A percentile compares a stretch with the other conserved stretches of the same genome.
phyloP scores from a whole-genome alignment of 2,888 invertebrate species.

The Icerya purchasi region DNA sequence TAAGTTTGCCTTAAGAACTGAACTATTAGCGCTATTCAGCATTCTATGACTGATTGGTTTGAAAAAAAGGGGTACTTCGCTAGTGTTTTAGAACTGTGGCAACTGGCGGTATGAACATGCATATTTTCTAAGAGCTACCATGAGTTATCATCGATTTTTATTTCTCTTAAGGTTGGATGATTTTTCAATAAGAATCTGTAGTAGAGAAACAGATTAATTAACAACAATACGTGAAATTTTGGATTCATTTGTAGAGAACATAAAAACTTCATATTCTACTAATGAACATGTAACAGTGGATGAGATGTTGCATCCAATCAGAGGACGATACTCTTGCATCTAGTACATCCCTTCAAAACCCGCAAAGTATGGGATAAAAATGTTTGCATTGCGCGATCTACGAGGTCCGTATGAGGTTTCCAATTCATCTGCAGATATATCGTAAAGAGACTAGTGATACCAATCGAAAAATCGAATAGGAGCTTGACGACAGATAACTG shows the following conservation, averaged over 20 bases:
- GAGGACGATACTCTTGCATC: not conserved
- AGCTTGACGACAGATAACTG: not conserved
- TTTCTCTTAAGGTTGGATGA: not conserved
- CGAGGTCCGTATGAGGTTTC: not conserved
- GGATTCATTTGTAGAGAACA: not conserved
- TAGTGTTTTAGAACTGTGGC: not conserved
- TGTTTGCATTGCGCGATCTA: not conserved
- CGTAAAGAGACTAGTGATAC: not conserved
- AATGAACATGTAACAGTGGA: not conserved
- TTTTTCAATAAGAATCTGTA: not conserved
- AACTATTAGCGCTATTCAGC: not conserved
- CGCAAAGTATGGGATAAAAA: not conserved
- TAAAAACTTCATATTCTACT: not conserved
- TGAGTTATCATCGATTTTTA: not conserved
- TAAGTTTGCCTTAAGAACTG: not conserved
- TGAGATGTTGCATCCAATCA: not conserved
- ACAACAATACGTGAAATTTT: not conserved
- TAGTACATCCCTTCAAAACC: not conserved
- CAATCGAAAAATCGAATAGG: not conserved
- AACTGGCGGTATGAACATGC: not conserved
- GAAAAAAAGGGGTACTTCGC: not conserved
- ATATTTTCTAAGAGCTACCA: not conserved
- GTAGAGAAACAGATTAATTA: not conserved
- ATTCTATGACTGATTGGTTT: not conserved
- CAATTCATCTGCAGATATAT: not conserved